Conservation (phyloP, 1,140 invertebrate genomes). For the Laupala kohalensis region DNA sequence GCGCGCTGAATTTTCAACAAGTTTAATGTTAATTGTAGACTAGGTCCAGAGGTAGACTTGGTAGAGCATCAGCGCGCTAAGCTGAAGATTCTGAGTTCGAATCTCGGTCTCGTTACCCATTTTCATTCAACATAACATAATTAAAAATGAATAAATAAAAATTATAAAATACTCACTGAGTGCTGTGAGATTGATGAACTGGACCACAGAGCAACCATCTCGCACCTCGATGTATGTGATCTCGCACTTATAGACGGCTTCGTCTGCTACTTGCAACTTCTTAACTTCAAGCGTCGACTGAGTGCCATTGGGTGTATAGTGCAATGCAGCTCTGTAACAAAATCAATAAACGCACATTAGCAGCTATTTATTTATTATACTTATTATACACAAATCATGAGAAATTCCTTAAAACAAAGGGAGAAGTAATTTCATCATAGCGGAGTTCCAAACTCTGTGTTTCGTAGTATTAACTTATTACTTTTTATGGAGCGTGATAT, state of each 20-base stretch:
- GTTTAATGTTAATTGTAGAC: too few species aligned
- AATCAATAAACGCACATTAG: conserved; percentile 8
- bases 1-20: too few species aligned
- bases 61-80: too few species aligned
- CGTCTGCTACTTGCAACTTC: conserved; percentile 54
- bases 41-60: too few species aligned
- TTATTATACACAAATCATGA: neutral
- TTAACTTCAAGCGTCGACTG: conserved; percentile 52
- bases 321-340: conserved; percentile 51
- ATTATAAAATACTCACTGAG: conserved; percentile 60
- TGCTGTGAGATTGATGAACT: conserved; percentile 64
- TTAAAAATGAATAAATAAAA: too few species aligned
- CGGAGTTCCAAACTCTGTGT: too few species aligned
- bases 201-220: conserved; percentile 62
- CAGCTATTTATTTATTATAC: neutral
- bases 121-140: too few species aligned
- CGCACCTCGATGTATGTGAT: conserved; percentile 68
- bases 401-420: neutral
- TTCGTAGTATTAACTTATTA: too few species aligned
- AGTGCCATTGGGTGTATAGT: conserved; percentile 44
- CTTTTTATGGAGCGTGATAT: too few species aligned
- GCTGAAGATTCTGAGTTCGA: too few species aligned
- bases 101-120: too few species aligned
- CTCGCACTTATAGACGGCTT: conserved; percentile 72
- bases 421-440: too few species aligned